Conservation (phyloP, 2,888 invertebrate genomes). For the Standfussiana lucernea region DNA sequence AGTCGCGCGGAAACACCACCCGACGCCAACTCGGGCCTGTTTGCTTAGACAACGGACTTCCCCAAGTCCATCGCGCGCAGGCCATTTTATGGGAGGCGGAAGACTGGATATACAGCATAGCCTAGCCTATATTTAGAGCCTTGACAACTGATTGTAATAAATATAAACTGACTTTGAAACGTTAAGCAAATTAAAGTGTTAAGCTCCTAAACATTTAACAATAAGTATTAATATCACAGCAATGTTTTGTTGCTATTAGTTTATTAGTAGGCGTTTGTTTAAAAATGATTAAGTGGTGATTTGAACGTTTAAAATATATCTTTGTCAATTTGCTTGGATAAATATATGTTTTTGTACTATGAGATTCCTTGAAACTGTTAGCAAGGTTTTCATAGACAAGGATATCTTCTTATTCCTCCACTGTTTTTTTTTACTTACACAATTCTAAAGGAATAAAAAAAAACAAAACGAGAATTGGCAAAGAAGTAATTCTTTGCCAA, state of each 20-base stretch:
- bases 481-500: not conserved
- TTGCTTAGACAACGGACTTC: no score
- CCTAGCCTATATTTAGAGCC: no score
- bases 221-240: not conserved
- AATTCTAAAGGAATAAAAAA: not conserved
- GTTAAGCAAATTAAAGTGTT: not conserved
- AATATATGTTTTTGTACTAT: not conserved
- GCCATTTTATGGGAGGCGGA: no score
- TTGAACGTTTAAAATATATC: not conserved
- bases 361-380: not conserved
- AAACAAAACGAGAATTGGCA: not conserved
- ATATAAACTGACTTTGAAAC: no score
- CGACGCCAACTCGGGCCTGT: no score
- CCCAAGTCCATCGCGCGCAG: no score
- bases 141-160: not conserved
- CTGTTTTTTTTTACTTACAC: not conserved
- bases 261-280: conserved; percentile 33
- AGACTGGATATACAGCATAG: no score
- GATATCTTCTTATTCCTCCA: not conserved
- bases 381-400: not conserved
- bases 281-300: not conserved
- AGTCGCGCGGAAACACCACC: no score
- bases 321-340: not conserved
- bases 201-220: conserved; percentile 35
- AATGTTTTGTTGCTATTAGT: conserved; percentile 18